A percentile compares a stretch with the other conserved stretches of the same genome.
These are phyloP conservation scores for Sitta europaea DNA, from an alignment of 2,113 vertebrate species.

Conservation along the genomic window DNA sequence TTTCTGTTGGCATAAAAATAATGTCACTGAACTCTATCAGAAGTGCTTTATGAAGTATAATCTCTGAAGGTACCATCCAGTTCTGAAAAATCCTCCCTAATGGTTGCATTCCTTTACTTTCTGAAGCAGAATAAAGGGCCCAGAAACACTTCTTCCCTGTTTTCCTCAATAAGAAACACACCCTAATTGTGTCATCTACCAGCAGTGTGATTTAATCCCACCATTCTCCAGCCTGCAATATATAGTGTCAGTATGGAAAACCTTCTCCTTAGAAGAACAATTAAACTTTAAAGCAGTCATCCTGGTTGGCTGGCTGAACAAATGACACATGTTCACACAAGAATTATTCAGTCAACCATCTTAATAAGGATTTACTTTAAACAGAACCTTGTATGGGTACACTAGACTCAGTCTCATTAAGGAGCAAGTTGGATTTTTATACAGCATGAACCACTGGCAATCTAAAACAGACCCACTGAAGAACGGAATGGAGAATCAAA, in stretches of 20 bases:
- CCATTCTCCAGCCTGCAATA: neutral
- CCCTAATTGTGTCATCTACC: neutral
- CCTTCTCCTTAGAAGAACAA: constrained; percentile 29
- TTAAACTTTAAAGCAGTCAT: constrained; percentile 18
- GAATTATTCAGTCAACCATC: constrained; percentile 63
- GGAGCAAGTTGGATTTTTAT: constrained; percentile 65
- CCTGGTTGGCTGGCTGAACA: constrained; percentile 57
- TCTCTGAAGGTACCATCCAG: neutral
- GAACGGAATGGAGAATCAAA: constrained; percentile 73
- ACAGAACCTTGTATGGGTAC: constrained; percentile 71
- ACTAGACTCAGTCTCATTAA: constrained; percentile 68
- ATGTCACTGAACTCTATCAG: constrained; percentile 34
- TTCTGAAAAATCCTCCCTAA: constrained; percentile 12
- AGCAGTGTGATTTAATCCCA: neutral
- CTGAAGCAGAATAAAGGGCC: neutral
- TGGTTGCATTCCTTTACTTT: neutral
- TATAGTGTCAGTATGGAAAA: neutral
- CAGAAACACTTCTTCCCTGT: neutral
- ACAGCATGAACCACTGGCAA: constrained; percentile 69
- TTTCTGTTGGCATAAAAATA: constrained; percentile 31
- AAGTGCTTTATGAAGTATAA: neutral
- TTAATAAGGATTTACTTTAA: constrained; percentile 69
- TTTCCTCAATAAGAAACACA: neutral
- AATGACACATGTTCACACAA: constrained; percentile 63
- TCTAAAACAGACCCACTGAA: constrained; percentile 71